Evolutionary conservation across 92 coral and sea anemone species (phyloP).

Genomic region (Umimayanthus kanabou): DNA sequence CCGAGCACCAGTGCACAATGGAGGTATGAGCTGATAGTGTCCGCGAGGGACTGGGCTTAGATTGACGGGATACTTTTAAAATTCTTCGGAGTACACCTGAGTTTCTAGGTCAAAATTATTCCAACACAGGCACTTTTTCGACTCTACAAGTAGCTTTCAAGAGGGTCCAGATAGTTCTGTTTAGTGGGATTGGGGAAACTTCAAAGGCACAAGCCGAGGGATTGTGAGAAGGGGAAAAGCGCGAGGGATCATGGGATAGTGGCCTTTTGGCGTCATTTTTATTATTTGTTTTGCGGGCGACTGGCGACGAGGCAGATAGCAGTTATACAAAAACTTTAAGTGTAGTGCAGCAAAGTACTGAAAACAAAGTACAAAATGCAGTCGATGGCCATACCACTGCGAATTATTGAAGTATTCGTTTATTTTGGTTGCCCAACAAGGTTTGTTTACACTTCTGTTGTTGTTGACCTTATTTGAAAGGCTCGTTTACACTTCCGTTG

Average conservation of each 20-base stretch:
- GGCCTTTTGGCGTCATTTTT: background rate
- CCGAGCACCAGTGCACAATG: conserved; percentile 80
- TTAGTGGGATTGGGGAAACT: background rate
- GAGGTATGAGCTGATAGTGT: conserved; percentile 63
- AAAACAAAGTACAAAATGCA: background rate
- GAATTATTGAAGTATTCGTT: too few species aligned
- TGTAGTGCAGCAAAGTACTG: background rate
- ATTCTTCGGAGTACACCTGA: background rate
- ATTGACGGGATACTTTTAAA: background rate
- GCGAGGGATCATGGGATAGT: background rate
- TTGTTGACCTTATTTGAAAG: too few species aligned
- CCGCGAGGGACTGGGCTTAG: background rate
- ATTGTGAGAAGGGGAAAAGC: background rate
- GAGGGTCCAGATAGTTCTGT: background rate
- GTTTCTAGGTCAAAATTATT: too few species aligned
- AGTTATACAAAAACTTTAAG: too few species aligned
- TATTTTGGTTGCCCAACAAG: background rate
- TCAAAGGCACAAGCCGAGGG: background rate
- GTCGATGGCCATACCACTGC: background rate
- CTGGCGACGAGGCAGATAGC: background rate
- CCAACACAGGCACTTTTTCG: too few species aligned
- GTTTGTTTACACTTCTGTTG: too few species aligned
- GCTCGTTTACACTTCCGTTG: background rate
- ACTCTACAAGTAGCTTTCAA: too few species aligned
- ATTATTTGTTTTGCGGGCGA: too few species aligned